Conservation (phyloP, 2,113 vertebrate genomes). For the Sceloporus undulatus region DNA sequence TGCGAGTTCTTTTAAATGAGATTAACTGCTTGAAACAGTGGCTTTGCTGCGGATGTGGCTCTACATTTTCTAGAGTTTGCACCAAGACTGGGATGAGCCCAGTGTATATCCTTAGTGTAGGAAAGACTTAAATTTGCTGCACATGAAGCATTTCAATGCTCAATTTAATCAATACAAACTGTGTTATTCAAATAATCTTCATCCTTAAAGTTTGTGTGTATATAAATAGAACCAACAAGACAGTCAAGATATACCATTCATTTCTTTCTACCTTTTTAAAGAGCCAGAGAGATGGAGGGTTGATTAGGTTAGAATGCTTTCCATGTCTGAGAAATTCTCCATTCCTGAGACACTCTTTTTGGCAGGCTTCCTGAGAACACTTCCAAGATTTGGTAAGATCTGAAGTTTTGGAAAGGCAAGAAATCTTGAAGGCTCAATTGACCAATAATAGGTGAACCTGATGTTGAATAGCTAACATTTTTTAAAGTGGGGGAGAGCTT, state of each 20-base stretch:
- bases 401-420: not conserved
- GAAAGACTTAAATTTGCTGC: not conserved
- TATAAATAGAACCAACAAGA: not conserved
- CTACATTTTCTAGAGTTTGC: too few relatives aligned
- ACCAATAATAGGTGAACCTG: not conserved
- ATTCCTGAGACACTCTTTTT: not conserved
- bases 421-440: not conserved
- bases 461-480: not conserved
- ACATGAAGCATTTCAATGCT: not conserved
- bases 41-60: too few relatives aligned
- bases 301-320: not conserved
- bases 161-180: not conserved
- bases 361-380: too few relatives aligned
- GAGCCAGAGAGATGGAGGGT: not conserved
- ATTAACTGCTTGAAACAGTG: too few relatives aligned
- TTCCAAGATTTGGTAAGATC: not conserved
- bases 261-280: not conserved
- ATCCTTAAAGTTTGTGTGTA: not conserved
- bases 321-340: not conserved
- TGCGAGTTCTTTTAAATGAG: too few relatives aligned
- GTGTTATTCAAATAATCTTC: not conserved
- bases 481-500: too few relatives aligned
- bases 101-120: too few relatives aligned
- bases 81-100: too few relatives aligned
- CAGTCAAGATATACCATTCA: not conserved